phyloP scores from a whole-genome alignment of 2,113 vertebrate genomes.

The Myiozetetes cayanensis region DNA sequence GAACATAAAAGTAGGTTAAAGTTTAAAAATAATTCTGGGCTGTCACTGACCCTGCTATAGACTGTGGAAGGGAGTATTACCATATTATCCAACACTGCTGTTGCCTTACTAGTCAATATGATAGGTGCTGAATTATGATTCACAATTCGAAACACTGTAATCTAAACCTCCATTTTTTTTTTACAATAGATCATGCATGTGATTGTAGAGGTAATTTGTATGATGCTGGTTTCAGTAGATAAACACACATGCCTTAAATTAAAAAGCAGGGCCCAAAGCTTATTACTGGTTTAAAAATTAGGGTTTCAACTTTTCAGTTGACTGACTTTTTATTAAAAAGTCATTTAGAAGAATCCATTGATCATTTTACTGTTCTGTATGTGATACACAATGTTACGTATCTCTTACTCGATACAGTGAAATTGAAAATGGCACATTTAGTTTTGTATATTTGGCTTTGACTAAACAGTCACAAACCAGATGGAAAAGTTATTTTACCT shows the following conservation, averaged over 20 bases:
- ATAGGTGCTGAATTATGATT: constrained; percentile 84
- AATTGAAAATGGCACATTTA: constrained; percentile 38
- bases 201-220: constrained; percentile 79
- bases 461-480: constrained; percentile 40
- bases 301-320: constrained; percentile 65
- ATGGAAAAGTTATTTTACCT: constrained; percentile 68
- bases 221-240: constrained; percentile 70
- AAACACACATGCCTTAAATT: constrained; percentile 86
- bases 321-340: constrained; percentile 67
- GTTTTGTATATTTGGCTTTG: constrained; percentile 71
- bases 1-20: constrained; percentile 73
- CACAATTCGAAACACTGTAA: constrained; percentile 81
- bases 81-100: constrained; percentile 81
- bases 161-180: constrained; percentile 75
- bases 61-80: constrained; percentile 78
- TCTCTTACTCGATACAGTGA: constrained; percentile 42
- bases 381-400: neutral
- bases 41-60: constrained; percentile 70
- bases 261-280: constrained; percentile 80
- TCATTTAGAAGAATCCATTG: constrained; percentile 61
- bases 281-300: constrained; percentile 69
- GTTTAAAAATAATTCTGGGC: constrained; percentile 75
- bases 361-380: constrained; percentile 39
- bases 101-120: constrained; percentile 87
- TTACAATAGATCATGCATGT: constrained; percentile 78